Evolutionary conservation across 2,113 vertebrate genomes (phyloP), one percentile per base, ranked within the genome.

Genomic region (Sisor rabdophorus): DNA sequence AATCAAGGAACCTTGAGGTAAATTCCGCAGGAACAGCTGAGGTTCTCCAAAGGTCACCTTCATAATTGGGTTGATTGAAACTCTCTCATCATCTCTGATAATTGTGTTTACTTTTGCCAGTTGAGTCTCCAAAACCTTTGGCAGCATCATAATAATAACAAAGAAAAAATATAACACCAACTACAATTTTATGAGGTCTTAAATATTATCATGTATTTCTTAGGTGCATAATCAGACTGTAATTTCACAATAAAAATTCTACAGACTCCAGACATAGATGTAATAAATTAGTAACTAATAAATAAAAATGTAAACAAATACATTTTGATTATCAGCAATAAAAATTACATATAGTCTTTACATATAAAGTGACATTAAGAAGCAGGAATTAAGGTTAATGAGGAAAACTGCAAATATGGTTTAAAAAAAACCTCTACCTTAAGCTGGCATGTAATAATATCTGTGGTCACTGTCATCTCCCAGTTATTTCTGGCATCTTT

Each of bases 11-110:
- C 83, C 74, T 77, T 9, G 60, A 2, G 94, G 94, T 81, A 97
- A 87, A 2, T 83, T 84, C 52, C 78, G 59, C 86, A 96, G 84
- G 84, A 95, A 93, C 0, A 86, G 79, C 11, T 6, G 82, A 0
- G 95, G 94, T 77, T 97, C 92, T 0, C 94, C 91, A 6, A 93
- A 96, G 13, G 93, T 83, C 0, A 96, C 83, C 80, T 90, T 95
- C 84, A 94, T 90, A 52, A 98, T 65, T 3, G 91, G 92, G 76
- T 92, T 94, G 75, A 90, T 90, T 47, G 89, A 93, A 77, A 95
- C 88, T 53, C 94, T 92, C 2, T 94, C 89, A 53, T 96, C 95
- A 0, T 88, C 74, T 70, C 91, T 91, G 78, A 97, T 92, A 47
- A 87, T 81, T 5, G 19, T 17, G 22, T 93, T 95, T 77, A 94